A percentile compares a stretch with the other conserved stretches of the same genome.
Conservation (phyloP, 2,797 vertebrate genomes). For the Sebastes umbrosus region DNA sequence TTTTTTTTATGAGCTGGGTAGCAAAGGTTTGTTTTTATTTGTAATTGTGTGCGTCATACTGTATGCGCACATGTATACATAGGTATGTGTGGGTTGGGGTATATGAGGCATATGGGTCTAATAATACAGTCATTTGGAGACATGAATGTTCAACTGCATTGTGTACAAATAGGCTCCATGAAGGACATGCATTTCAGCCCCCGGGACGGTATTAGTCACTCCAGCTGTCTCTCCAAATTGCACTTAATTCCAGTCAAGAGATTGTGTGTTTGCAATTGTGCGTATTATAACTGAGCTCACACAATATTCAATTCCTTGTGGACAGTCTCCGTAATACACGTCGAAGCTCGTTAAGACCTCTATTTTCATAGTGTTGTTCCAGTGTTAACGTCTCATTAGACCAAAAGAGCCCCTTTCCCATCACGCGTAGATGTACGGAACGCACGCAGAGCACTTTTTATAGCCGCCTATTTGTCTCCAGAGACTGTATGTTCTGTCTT, state of each 20-base stretch:
- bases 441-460: background rate
- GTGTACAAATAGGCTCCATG: slow-evolving; percentile 33
- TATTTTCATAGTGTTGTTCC: slow-evolving; percentile 8
- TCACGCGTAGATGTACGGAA: background rate
- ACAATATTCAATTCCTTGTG: slow-evolving; percentile 4
- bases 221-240: slow-evolving; percentile 39
- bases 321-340: slow-evolving; percentile 2
- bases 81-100: background rate
- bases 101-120: background rate
- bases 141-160: slow-evolving; percentile 43
- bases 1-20: slow-evolving; percentile 8
- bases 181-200: slow-evolving; percentile 37
- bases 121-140: slow-evolving; percentile 45
- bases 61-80: background rate
- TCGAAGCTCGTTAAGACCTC: slow-evolving; percentile 24
- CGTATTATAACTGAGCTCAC: slow-evolving; percentile 3
- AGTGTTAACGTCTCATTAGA: slow-evolving; percentile 36
- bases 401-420: slow-evolving; percentile 7
- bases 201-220: slow-evolving; percentile 42
- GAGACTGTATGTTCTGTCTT: background rate
- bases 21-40: slow-evolving; percentile 1
- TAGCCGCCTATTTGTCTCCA: background rate
- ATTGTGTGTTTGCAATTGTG: background rate
- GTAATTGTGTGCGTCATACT: background rate
- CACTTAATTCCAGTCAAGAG: slow-evolving; percentile 40